Evolutionary conservation across 2,797 vertebrate species (phyloP), one percentile per base, ranked within the genome.

Genomic region (Pangasius sanitwongsei): DNA sequence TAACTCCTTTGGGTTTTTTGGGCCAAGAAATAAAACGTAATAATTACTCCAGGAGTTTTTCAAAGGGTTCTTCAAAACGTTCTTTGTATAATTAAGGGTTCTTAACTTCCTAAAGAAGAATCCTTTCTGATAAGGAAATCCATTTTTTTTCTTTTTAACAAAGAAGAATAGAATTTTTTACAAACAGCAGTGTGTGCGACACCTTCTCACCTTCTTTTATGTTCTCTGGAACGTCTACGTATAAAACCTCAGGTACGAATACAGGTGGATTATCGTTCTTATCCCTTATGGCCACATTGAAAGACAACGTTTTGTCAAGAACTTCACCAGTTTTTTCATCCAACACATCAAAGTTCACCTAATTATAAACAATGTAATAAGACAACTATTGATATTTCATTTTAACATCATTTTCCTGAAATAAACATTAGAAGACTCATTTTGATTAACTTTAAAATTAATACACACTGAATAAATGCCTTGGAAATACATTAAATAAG

Each of bases 181-280:
- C 31, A 70, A 70, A 34, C 67, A 67, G 4, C n/a, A 13, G 63
- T 81, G 18, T 31, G 18, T 31, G 48, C 31, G 50, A 34, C 41
- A 41, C 4, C 41, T 69, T 83, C 93, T 91, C 41, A 97, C 97
- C 94, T 80, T 90, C 87, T 23, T 0, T 0, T 0, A 0, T 3
- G 70, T 91, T 95, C 93, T 98, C 97, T 1, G 75, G 86, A 83
- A 97, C 8, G 0, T 4, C 0, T 7, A 75, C 2, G 1, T 2
- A 25, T 1, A 94, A 74, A 41, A 34, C 4, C 4, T 88, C 0
- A 0, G 75, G 0, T 0, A 0, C 0, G 91, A 98, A 98, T 11
- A 0, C 9, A 0, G 97, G 97, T 1, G 92, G 0, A 0, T 97
- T 97, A 91, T 98, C 97, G 80, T 98, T 98, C 86, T 96, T 91